Base-by-base conservation (phyloP, 2,888 invertebrate genomes). In the Drosophila pseudotakahashii region DNA sequence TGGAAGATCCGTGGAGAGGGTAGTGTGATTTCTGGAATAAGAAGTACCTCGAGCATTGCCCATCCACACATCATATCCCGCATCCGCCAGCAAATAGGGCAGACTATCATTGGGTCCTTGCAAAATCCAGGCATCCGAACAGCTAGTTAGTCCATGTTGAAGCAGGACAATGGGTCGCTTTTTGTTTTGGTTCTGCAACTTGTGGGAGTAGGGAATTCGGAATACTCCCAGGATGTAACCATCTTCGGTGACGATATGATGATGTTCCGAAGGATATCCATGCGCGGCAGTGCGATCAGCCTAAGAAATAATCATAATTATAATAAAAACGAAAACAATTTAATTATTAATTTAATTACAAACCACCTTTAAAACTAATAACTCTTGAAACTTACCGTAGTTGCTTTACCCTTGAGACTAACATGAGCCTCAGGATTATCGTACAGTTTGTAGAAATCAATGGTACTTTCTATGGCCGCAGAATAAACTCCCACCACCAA, bases 201-300 rank as follows among this genome's bases (percentile, higher is more conserved):
- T 88, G 26, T 78, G 78, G 2, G 84, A 88, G 16, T 81, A 88
- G 1, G 62, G 91, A 52, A 91, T 91, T 4, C 91, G 89, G 69
- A 90, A 90, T 3, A 84, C 62, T 0, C 86, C 82, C 2, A 91
- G 32, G 4, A 89, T 54, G 45, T 91, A 91, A 11, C 90, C 90
- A 70, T 91, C 91, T 0, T 77, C 74, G 6, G 91, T 90, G 4
- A 71, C 41, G 6, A 89, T 75, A 2, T 74, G 47, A 60, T 97
- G 96, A 0, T 94, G 94, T 90, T 97, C 96, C 0, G 95, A 93
- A 0, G 93, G 93, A 90, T 96, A 97, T 1, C 89, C 90, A 61
- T 91, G 89, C 0, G 41, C 39, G 95, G 73, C 77, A 50, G 89
- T 90, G 6, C 90, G 90, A 44, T 90, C 81, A 7, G 68, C 58